Evolutionary conservation across 2,113 vertebrate species (phyloP).

Genomic region (Eubucco bourcierii): DNA sequence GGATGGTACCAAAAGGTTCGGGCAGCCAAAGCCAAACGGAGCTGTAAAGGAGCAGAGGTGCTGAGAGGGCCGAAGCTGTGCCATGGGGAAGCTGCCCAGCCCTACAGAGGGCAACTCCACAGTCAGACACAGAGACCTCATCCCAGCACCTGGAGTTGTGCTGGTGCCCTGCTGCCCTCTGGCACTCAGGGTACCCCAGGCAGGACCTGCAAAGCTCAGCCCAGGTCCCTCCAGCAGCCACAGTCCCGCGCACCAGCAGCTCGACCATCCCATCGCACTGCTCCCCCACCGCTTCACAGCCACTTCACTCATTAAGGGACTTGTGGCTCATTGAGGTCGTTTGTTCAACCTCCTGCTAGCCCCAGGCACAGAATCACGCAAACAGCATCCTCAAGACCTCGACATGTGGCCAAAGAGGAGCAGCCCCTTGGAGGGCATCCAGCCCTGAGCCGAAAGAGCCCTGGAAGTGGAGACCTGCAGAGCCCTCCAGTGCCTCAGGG

Average conservation of each 20-base stretch:
- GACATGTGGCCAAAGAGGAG: neutral
- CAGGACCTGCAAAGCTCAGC: neutral
- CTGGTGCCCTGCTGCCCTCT: rapidly evolving
- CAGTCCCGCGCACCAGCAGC: neutral
- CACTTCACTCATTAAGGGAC: neutral
- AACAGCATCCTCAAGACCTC: neutral
- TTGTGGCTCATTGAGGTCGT: neutral
- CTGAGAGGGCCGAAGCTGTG: too few species aligned
- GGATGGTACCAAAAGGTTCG: too few species aligned
- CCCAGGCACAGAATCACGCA: neutral
- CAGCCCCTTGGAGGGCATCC: neutral
- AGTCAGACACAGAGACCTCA: neutral
- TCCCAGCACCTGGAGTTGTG: neutral
- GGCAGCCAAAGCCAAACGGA: neutral
- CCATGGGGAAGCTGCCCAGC: too few species aligned
- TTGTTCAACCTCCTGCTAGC: neutral
- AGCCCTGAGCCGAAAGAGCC: neutral
- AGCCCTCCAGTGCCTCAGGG: conserved; percentile 14
- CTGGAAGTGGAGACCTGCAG: neutral
- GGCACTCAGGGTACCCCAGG: neutral
- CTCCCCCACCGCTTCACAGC: neutral
- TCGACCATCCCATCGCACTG: neutral
- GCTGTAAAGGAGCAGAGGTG: neutral
- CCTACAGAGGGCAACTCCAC: neutral
- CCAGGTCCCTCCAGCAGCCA: too few species aligned